phyloP scores from a whole-genome alignment of 2,888 invertebrate genomes.

The Trypoxylon attenuatum region DNA sequence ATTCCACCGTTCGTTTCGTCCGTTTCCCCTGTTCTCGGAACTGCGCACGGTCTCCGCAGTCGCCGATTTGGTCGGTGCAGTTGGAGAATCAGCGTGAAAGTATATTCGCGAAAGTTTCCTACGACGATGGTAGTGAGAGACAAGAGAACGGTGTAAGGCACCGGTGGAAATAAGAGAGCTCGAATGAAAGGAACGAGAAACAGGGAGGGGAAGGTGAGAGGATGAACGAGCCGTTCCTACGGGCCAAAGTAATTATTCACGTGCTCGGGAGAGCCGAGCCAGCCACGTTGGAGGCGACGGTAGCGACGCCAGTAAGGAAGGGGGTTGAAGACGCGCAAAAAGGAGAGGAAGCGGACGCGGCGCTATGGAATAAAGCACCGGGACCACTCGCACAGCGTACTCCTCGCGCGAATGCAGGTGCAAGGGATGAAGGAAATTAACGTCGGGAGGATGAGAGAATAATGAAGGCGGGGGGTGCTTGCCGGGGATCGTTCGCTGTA shows the following conservation, averaged over 20 bases:
- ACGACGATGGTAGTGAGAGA: neutral
- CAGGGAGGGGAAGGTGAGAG: neutral
- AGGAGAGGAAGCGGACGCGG: slow-evolving; percentile 38
- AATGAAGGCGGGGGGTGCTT: slow-evolving; percentile 1
- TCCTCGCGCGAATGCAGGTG: slow-evolving; percentile 19
- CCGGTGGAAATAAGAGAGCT: neutral
- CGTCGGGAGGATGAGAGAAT: slow-evolving; percentile 7
- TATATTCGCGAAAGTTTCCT: slow-evolving; percentile 10
- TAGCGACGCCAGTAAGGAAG: neutral
- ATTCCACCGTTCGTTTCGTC: slow-evolving; percentile 32
- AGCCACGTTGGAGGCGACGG: slow-evolving; percentile 11
- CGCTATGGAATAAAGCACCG: slow-evolving; percentile 42
- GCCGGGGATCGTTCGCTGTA: neutral
- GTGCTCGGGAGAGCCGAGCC: slow-evolving; percentile 29
- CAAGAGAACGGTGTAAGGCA: neutral
- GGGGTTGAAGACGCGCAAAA: slow-evolving; percentile 19
- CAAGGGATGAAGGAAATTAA: slow-evolving; percentile 22
- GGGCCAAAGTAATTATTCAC: slow-evolving; percentile 56
- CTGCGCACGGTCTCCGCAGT: too few species aligned
- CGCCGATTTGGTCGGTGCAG: too few species aligned
- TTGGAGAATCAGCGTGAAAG: too few species aligned
- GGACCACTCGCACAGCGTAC: slow-evolving; percentile 11
- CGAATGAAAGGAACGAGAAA: neutral
- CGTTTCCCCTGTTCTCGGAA: neutral
- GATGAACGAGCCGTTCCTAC: slow-evolving; percentile 22